Percentiles rank a stretch among this genome's conserved stretches.
Conservation (phyloP, 2,888 invertebrate genomes). For the Cataglyphis albicans region DNA sequence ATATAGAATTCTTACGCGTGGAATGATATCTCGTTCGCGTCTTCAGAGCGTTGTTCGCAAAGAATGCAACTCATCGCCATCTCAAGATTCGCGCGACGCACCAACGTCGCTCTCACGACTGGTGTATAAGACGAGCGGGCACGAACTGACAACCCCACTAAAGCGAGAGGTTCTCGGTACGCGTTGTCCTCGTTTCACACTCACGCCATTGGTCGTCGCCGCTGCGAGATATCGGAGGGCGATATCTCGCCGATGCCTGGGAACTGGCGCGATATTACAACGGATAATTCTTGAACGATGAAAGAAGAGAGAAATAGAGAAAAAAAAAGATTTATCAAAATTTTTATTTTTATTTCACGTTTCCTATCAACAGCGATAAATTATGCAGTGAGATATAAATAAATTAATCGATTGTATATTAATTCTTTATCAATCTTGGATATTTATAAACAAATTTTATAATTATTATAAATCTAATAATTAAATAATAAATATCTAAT, state of each 20-base stretch:
- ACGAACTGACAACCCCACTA: slow-evolving; percentile 10
- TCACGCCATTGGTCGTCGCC: background rate
- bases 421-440: background rate
- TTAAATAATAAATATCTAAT: slow-evolving; percentile 1
- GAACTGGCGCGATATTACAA: slow-evolving; percentile 34
- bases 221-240: background rate
- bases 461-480: background rate
- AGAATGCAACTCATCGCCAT: slow-evolving; percentile 23
- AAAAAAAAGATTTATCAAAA: background rate
- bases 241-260: background rate
- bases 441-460: background rate
- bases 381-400: background rate
- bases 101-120: background rate
- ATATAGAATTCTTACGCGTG: slow-evolving; percentile 11
- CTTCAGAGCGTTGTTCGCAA: background rate
- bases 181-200: slow-evolving; percentile 1
- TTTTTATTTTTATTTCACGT: background rate
- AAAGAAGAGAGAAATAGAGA: background rate
- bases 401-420: background rate
- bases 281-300: too few relatives aligned
- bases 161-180: background rate
- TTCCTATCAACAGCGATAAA: background rate
- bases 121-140: background rate
- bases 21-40: background rate
- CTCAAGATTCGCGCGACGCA: background rate